Percentiles rank a stretch among this genome's conserved stretches.
Evolutionary conservation across 2,113 vertebrate genomes (phyloP).

Genomic region (Cyprinodon tularosa): DNA sequence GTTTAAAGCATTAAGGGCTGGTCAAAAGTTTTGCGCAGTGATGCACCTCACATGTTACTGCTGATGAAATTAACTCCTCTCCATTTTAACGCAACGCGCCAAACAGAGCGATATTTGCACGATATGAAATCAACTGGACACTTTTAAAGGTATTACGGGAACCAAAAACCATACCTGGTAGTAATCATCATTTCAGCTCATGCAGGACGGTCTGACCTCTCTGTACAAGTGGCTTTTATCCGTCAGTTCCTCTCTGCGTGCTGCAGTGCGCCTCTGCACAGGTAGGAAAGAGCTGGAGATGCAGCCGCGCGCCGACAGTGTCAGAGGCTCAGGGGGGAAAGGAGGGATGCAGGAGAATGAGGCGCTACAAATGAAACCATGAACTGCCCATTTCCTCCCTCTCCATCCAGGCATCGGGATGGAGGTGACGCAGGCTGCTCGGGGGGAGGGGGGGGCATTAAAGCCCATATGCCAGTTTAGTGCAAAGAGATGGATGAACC

Average conservation of each 20-base stretch:
- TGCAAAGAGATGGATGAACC: slow-evolving; percentile 32
- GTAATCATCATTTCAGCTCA: slow-evolving; percentile 54
- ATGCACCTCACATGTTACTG: not conserved
- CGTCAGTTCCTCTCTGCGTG: slow-evolving; percentile 49
- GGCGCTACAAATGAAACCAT: slow-evolving; percentile 55
- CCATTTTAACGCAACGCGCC: not conserved
- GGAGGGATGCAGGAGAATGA: slow-evolving; percentile 54
- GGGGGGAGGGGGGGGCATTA: not conserved
- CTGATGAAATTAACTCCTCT: not conserved
- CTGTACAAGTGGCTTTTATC: slow-evolving; percentile 21
- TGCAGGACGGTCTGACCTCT: slow-evolving; percentile 28
- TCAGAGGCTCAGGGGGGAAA: slow-evolving; percentile 34
- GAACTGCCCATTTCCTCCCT: slow-evolving; percentile 69
- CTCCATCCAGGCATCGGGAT: slow-evolving; percentile 36
- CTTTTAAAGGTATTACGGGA: not conserved
- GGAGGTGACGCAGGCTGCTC: slow-evolving; percentile 56
- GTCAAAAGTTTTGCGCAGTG: not conserved
- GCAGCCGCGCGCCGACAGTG: slow-evolving; percentile 21
- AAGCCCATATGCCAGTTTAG: slow-evolving; percentile 13
- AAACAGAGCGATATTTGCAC: not conserved
- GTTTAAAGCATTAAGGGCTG: not conserved
- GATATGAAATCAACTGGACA: not conserved
- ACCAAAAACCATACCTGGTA: slow-evolving; percentile 59
- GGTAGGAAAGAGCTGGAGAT: slow-evolving; percentile 41
- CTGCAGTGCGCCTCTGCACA: slow-evolving; percentile 75